Conservation (phyloP, 2,888 invertebrate species). For the Eilema griseolum region DNA sequence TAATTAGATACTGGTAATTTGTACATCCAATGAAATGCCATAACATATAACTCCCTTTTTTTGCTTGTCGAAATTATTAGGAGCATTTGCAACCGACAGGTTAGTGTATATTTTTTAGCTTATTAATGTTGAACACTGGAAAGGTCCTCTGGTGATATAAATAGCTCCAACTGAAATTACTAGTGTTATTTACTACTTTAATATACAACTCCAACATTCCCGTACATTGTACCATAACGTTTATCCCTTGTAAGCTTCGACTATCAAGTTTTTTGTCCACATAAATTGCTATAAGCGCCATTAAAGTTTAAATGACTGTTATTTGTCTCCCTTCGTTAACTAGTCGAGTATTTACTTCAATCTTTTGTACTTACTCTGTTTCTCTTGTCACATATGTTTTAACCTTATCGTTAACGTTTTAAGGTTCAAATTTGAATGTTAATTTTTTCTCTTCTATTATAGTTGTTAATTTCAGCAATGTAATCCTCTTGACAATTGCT, state of each 20-base stretch:
- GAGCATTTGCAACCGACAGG: neutral
- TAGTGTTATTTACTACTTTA: neutral
- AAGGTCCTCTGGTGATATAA: too few species aligned
- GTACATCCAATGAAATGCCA: too few species aligned
- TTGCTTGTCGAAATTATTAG: neutral
- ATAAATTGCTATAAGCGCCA: constrained; percentile 64
- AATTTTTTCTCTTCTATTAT: constrained; percentile 60
- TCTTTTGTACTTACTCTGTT: constrained; percentile 54
- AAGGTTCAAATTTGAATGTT: constrained; percentile 51
- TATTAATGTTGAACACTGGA: neutral
- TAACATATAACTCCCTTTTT: neutral
- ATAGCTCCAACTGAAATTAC: neutral
- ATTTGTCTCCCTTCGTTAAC: constrained; percentile 70
- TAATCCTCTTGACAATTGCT: constrained; percentile 80
- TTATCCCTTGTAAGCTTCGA: constrained; percentile 24
- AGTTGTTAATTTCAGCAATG: constrained; percentile 79
- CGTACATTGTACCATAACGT: constrained; percentile 23
- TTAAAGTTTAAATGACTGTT: constrained; percentile 68
- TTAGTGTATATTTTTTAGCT: neutral
- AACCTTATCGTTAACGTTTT: constrained; percentile 50
- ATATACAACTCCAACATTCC: constrained; percentile 3
- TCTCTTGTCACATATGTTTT: constrained; percentile 38
- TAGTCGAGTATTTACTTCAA: constrained; percentile 68
- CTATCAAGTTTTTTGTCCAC: constrained; percentile 42
- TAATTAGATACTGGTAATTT: too few species aligned